Evolutionary conservation across 2,797 vertebrate genomes (phyloP).

Genomic region (Spatula versicolor): DNA sequence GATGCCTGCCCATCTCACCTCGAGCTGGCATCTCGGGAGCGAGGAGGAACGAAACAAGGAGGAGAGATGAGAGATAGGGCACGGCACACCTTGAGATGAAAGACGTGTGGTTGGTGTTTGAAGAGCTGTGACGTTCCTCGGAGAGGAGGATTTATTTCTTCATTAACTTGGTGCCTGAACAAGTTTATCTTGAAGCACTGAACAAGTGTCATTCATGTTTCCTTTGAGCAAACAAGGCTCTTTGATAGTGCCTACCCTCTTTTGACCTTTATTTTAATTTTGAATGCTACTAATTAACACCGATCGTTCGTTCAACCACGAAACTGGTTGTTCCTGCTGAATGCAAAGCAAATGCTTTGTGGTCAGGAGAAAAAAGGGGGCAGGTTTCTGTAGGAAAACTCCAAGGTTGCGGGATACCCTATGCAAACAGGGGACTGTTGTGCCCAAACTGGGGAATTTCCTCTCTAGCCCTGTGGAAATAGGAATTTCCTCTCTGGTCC

Average conservation of each 20-base stretch:
- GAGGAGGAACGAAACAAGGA: neutral
- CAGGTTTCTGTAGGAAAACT: slow-evolving; percentile 37
- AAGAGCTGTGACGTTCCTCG: slow-evolving; percentile 21
- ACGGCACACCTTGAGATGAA: slow-evolving; percentile 64
- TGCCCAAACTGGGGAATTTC: slow-evolving; percentile 40
- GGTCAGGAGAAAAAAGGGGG: slow-evolving; percentile 34
- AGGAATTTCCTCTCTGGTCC: slow-evolving; percentile 25
- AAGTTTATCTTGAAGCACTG: slow-evolving; percentile 67
- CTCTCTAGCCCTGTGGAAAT: neutral
- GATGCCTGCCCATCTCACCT: neutral
- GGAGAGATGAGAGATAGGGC: slow-evolving; percentile 64
- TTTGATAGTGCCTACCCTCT: slow-evolving; percentile 63
- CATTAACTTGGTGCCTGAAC: slow-evolving; percentile 65
- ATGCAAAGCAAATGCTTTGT: slow-evolving; percentile 52
- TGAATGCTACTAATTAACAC: slow-evolving; percentile 65
- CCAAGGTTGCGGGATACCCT: neutral
- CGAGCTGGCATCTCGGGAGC: neutral
- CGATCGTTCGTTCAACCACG: slow-evolving; percentile 16
- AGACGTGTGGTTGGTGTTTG: slow-evolving; percentile 43
- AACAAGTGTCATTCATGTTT: slow-evolving; percentile 61
- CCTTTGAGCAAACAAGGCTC: slow-evolving; percentile 58
- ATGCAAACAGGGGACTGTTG: neutral
- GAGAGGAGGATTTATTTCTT: slow-evolving; percentile 64
- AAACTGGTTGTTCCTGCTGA: slow-evolving; percentile 61
- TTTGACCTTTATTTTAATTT: slow-evolving; percentile 63